phyloP scores from a whole-genome alignment of 2,113 vertebrate genomes.

The Paradoxurus hermaphroditus region DNA sequence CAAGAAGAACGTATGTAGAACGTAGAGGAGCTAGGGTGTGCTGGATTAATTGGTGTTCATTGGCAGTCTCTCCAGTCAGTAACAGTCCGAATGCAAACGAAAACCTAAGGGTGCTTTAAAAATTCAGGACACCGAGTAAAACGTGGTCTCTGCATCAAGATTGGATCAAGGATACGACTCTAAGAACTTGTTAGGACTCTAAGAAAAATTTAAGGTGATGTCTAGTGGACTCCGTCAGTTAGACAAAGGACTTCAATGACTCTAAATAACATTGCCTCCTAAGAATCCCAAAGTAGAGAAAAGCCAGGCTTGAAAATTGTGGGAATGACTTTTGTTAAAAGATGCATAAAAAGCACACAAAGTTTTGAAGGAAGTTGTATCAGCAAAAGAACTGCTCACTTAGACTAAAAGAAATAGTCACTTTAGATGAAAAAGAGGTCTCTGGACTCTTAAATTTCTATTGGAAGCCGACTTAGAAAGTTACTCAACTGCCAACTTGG shows the following conservation, averaged over 20 bases:
- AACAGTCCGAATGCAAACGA: neutral
- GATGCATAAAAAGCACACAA: neutral
- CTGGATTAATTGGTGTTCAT: neutral
- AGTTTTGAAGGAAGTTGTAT: neutral
- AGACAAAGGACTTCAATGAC: neutral
- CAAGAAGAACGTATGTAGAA: neutral
- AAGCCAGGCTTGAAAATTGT: neutral
- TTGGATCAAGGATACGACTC: neutral
- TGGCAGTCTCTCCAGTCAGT: neutral
- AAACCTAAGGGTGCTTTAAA: neutral
- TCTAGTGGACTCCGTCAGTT: neutral
- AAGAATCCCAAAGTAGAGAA: neutral
- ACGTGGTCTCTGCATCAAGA: neutral
- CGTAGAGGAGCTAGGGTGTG: neutral
- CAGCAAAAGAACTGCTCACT: neutral
- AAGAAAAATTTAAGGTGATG: neutral
- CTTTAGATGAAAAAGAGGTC: neutral
- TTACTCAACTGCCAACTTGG: neutral
- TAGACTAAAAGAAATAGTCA: neutral
- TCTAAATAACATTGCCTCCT: neutral
- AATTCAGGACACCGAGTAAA: neutral
- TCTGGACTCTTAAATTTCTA: neutral
- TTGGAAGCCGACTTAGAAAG: neutral
- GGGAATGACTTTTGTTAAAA: neutral
- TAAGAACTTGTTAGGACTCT: neutral